Base-by-base conservation (phyloP, 2,888 invertebrate genomes). In the Nomada ferruginata region DNA sequence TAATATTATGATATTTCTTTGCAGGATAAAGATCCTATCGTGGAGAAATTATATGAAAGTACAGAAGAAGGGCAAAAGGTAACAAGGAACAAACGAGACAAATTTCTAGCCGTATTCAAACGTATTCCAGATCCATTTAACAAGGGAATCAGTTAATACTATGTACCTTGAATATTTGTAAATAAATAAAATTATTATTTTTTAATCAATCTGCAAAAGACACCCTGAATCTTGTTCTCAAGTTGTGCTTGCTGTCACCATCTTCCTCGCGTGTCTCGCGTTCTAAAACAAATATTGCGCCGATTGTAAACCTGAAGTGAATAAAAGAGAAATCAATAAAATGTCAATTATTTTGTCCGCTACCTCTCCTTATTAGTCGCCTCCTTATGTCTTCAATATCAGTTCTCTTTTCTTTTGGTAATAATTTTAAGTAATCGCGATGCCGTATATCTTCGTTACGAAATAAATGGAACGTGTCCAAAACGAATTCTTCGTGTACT, bases 31-130 rank as follows among this genome's bases (percentile, higher is more conserved):
- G 99, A 99, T 95, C 96, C 96, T 1, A 96, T 99, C 76, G 96
- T 98, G n/a, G 96, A 97, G 9, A 97, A 98, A 94, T 94, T 99
- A 10, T 98, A 96, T 92, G 97, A 97, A 91, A 98, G 98, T 92
- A 98, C 99, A 60, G 99, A 99, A 94, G 99, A 99, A 95, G 99
- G 99, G 0, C 97, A 99, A 93, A 99, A 99, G 94, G 99, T 99
- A 0, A 97, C 98, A 0, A 95, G 99, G 90, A 99, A 99, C 94
- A 96, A 97, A 88, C 99, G 99, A 60, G 96, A 97, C 68, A 99
- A 99, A 94, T 99, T 96, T 95, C 94, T 98, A 82, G 99, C 99
- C 73, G 97, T 98, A 75, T 99, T 97, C 93, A 95, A 95, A 92
- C 95, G 98, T 92, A 94, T 96, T 81, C 79, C 93, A 68, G 96